Evolutionary conservation across 2,888 invertebrate genomes (phyloP), one percentile per base, ranked within the genome.

Genomic region (Drosophila atroscutellata): DNA sequence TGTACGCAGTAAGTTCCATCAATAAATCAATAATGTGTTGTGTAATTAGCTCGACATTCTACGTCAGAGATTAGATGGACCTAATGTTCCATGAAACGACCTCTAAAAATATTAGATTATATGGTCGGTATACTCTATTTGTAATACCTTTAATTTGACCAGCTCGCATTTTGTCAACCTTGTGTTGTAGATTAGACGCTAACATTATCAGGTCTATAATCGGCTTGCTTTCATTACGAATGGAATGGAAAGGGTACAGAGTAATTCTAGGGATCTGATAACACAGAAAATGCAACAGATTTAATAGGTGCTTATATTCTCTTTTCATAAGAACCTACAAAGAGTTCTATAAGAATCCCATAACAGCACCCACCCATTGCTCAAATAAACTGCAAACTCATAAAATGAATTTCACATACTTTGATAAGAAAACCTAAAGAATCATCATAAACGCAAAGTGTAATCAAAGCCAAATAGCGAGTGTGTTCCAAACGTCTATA

Each of bases 61-160:
- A 61, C 49, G 30, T 26, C 30, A 34, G 51, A 42, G 85, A 81
- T 84, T 73, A 69, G 61, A 28, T 64, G 58, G 39, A 63, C 55
- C 67, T 72, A 83, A 69, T 90, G 86, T 81, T 51, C 90, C 90
- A 89, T 90, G 89, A 86, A 86, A 90, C 61, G 86, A 89, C 86
- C 86, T 90, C 90, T 89, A 86, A 77, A 45, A 61, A 56, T 67
- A 66, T 67, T 56, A 56, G 49, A 58, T 61, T 62, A 60, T 34
- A 39, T 26, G 30, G 62, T 64, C 60, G 59, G 59, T 60, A 32
- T 42, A 42, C 28, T 63, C 34, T 39, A 20, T 30, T 11, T 28
- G 50, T 73, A 64, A 59, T 56, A 42, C 55, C 47, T 56, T 5
- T 45, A 62, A 54, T 55, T 30, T 67, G 49, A 15, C 51, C 28